phyloP scores from a whole-genome alignment of 2,797 vertebrate species.

The Fistularia tabacaria region DNA sequence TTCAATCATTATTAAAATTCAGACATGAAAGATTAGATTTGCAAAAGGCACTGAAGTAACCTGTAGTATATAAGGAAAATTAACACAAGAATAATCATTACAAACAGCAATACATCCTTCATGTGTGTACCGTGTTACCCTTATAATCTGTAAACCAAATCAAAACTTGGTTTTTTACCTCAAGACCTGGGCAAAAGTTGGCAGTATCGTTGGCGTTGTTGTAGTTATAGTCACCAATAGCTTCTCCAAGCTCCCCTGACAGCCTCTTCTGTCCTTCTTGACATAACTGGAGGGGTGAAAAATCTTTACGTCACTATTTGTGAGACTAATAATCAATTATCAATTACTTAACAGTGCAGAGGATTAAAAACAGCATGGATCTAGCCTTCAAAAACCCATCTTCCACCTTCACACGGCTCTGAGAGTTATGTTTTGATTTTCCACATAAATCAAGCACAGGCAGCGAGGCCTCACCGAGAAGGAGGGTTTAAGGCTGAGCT shows the following conservation, averaged over 20 bases:
- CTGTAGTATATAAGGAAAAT: too few species aligned
- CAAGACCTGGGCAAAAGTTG: constrained; percentile 89
- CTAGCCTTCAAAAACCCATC: too few species aligned
- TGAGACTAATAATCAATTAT: too few species aligned
- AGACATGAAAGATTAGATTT: too few species aligned
- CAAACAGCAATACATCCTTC: background rate
- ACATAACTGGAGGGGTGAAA: constrained; percentile 1
- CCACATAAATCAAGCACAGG: background rate
- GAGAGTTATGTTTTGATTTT: too few species aligned
- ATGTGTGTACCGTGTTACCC: background rate
- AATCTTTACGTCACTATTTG: too few species aligned
- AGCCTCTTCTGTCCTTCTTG: constrained; percentile 43
- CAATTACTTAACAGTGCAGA: background rate
- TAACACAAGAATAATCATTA: too few species aligned
- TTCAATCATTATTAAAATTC: too few species aligned
- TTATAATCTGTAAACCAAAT: background rate
- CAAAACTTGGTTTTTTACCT: constrained; percentile 66
- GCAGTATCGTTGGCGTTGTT: constrained; percentile 88
- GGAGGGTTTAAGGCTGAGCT: constrained; percentile 83
- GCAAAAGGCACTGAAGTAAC: too few species aligned
- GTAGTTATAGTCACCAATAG: constrained; percentile 87
- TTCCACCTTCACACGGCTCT: too few species aligned
- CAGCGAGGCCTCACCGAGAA: constrained; percentile 71
- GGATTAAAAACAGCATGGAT: background rate
- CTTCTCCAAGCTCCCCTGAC: constrained; percentile 73